These are phyloP conservation scores for Drosophila saltans DNA, from an alignment of 1,140 invertebrate genomes.

Conservation along the genomic window DNA sequence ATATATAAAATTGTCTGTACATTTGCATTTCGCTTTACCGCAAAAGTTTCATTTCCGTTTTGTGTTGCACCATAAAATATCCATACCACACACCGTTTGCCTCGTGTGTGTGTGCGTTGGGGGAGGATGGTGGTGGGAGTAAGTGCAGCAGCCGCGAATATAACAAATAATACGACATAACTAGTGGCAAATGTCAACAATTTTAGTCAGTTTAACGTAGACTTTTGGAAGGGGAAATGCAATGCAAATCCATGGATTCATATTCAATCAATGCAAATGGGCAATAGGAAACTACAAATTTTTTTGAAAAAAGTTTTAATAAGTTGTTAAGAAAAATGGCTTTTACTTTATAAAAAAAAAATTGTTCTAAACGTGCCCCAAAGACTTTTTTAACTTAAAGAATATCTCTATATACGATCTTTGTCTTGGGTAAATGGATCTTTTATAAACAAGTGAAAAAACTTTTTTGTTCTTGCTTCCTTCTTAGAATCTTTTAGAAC, in stretches of 20 bases:
- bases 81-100: neutral
- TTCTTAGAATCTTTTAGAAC: no score
- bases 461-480: no score
- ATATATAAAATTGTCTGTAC: slow-evolving; percentile 26
- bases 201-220: slow-evolving; percentile 32
- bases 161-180: slow-evolving; percentile 62
- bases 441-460: no score
- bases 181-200: slow-evolving; percentile 55
- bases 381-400: no score
- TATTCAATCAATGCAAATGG: neutral
- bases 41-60: slow-evolving; percentile 73
- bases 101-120: neutral
- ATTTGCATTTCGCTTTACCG: slow-evolving; percentile 55
- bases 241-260: neutral
- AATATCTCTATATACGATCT: no score
- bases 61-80: slow-evolving; percentile 20
- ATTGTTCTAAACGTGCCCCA: no score
- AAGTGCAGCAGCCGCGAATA: neutral
- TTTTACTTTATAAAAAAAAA: no score
- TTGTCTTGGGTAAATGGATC: no score
- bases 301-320: no score
- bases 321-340: no score
- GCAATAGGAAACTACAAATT: neutral
- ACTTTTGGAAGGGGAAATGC: neutral
- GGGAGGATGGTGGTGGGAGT: neutral